phyloP scores from a whole-genome alignment of 2,888 invertebrate species.

The Zootermopsis nevadensis region DNA sequence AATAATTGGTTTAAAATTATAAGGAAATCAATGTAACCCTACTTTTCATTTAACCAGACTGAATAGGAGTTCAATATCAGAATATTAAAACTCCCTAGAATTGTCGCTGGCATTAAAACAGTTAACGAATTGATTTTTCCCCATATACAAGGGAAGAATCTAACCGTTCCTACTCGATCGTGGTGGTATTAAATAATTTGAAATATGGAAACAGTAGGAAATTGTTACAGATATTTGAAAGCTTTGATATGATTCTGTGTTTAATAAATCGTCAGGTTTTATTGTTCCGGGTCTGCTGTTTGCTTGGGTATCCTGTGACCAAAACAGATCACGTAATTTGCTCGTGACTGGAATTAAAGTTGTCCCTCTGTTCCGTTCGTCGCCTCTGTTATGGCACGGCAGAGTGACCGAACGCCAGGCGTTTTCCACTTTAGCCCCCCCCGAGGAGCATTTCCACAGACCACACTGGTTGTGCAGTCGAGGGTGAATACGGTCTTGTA shows the following conservation, averaged over 20 bases:
- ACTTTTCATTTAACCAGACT: too few species aligned
- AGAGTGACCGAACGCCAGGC: background rate
- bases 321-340: conserved; percentile 15
- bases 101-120: background rate
- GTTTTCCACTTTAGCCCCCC: background rate
- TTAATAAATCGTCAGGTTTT: background rate
- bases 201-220: background rate
- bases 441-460: too few species aligned
- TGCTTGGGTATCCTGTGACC: background rate
- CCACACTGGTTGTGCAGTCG: background rate
- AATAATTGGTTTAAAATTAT: too few species aligned
- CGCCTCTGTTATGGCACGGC: background rate
- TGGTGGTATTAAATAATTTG: background rate
- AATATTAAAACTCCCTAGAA: too few species aligned
- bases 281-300: background rate
- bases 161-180: background rate
- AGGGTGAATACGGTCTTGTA: too few species aligned
- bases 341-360: conserved; percentile 2
- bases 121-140: background rate
- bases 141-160: background rate
- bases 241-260: background rate
- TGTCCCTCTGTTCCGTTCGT: background rate
- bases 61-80: too few species aligned
- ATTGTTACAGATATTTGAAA: background rate
- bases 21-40: too few species aligned